Percentiles rank a stretch among this genome's conserved stretches.
These are phyloP conservation scores for Prionailurus bengalensis DNA, from an alignment of 2,113 vertebrate genomes.

Conservation along the genomic window DNA sequence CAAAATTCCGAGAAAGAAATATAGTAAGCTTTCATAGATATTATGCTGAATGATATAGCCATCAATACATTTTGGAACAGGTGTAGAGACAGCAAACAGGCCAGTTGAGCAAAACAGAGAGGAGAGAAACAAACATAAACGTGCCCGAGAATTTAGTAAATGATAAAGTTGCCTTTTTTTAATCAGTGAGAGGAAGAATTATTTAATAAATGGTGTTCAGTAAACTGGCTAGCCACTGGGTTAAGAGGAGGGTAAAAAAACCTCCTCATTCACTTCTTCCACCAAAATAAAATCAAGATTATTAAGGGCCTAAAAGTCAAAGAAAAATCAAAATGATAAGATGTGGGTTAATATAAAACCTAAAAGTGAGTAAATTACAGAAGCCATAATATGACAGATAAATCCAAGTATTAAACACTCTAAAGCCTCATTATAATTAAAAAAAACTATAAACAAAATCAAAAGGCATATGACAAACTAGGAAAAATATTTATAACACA, in stretches of 20 bases:
- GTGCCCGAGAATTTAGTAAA: neutral
- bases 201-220: constrained; percentile 31
- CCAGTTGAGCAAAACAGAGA: neutral
- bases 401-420: neutral
- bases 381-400: constrained; percentile 7
- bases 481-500: constrained; percentile 78
- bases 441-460: constrained; percentile 70
- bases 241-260: neutral
- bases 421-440: constrained; percentile 34
- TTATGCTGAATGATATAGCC: neutral
- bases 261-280: neutral
- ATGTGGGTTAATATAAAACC: neutral
- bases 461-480: constrained; percentile 72
- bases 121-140: neutral
- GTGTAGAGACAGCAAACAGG: neutral
- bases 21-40: neutral
- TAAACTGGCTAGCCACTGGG: neutral
- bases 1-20: neutral
- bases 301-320: neutral
- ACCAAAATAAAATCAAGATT: neutral
- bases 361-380: neutral
- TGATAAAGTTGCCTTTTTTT: neutral
- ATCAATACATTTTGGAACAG: constrained; percentile 8
- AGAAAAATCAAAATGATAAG: neutral
- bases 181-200: neutral